phyloP scores from a whole-genome alignment of 2,888 invertebrate species.

The Drosophila anomelani region DNA sequence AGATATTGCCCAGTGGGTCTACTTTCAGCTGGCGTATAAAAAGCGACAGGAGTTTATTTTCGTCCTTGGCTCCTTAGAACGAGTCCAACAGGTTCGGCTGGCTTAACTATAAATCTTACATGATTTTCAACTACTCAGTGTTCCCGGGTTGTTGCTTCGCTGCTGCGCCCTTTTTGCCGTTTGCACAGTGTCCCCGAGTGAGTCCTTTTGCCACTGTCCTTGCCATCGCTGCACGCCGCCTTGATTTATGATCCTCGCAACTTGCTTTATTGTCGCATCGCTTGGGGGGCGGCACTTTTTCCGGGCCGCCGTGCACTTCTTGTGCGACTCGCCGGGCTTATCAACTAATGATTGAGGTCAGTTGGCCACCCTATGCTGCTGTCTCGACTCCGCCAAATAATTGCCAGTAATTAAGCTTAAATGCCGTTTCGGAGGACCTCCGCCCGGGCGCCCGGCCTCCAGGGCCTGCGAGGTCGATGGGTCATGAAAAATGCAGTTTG shows the following conservation, averaged over 20 bases:
- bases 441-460: constrained; percentile 3
- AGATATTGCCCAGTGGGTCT: constrained; percentile 17
- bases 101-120: constrained; percentile 66
- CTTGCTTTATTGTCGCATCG: constrained; percentile 57
- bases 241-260: constrained; percentile 66
- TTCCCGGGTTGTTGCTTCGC: constrained; percentile 41
- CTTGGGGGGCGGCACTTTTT: constrained; percentile 49
- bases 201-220: constrained; percentile 42
- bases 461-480: constrained; percentile 12
- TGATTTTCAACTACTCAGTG: constrained; percentile 54
- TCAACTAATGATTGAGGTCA: constrained; percentile 78
- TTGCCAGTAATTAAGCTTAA: constrained; percentile 70
- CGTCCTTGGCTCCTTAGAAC: constrained; percentile 16
- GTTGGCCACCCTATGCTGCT: constrained; percentile 31
- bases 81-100: constrained; percentile 60
- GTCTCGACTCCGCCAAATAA: constrained; percentile 52
- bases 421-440: constrained; percentile 40
- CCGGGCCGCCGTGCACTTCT: constrained; percentile 41
- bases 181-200: constrained; percentile 32
- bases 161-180: constrained; percentile 14
- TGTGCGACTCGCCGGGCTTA: constrained; percentile 50
- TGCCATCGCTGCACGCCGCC: constrained; percentile 39
- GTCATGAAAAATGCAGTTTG: constrained; percentile 67
- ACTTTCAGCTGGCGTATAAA: constrained; percentile 15
- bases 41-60: constrained; percentile 39